Percentiles rank a stretch among this genome's conserved stretches.
These are phyloP conservation scores for Pluvialis apricaria DNA, from an alignment of 2,113 vertebrate genomes.

Conservation along the genomic window DNA sequence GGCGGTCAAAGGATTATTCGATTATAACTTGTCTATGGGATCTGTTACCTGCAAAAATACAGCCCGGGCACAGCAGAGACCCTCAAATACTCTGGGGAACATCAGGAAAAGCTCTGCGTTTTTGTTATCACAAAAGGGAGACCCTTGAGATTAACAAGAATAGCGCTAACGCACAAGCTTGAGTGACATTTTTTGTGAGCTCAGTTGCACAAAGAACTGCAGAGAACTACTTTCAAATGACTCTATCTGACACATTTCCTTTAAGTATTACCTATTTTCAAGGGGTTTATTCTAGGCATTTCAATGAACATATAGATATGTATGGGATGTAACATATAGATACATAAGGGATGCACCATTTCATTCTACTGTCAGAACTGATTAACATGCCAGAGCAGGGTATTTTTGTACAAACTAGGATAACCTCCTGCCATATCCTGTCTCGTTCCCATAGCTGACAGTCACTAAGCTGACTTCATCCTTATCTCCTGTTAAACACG, in stretches of 20 bases:
- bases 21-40: neutral
- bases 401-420: conserved; percentile 53
- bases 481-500: conserved; percentile 60
- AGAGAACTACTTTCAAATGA: conserved; percentile 1
- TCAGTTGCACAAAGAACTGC: conserved; percentile 14
- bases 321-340: neutral
- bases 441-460: conserved; percentile 53
- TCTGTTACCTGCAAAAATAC: neutral
- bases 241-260: neutral
- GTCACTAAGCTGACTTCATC: conserved; percentile 7
- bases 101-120: neutral
- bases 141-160: conserved; percentile 39
- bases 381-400: conserved; percentile 25
- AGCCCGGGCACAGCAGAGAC: neutral
- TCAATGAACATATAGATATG: neutral
- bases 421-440: conserved; percentile 48
- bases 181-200: conserved; percentile 33
- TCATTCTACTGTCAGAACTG: conserved; percentile 23
- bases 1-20: neutral
- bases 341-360: neutral
- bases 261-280: neutral
- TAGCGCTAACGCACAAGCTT: conserved; percentile 26
- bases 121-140: neutral
- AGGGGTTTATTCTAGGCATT: conserved; percentile 7
- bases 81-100: neutral